phyloP scores from a whole-genome alignment of 2,113 vertebrate species.

The Patagioenas fasciata region DNA sequence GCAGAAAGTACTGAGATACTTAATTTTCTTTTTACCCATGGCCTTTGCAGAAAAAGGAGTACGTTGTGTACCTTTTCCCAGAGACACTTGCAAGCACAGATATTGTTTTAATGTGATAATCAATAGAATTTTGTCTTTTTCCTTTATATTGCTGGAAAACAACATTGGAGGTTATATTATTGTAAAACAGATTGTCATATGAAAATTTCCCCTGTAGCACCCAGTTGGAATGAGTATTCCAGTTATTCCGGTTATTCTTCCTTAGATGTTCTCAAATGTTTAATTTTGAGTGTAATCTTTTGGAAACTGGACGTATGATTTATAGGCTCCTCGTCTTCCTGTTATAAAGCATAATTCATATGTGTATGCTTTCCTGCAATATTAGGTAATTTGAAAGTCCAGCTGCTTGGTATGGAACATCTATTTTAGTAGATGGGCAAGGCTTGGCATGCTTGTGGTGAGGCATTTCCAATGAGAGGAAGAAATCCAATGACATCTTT shows the following conservation, averaged over 20 bases:
- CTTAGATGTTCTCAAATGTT: background rate
- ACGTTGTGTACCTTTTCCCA: slow-evolving; percentile 6
- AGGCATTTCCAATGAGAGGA: background rate
- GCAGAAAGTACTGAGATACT: background rate
- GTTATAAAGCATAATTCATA: background rate
- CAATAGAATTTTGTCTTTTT: slow-evolving; percentile 18
- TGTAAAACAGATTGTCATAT: slow-evolving; percentile 20
- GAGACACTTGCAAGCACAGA: slow-evolving; percentile 11
- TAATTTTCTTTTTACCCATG: background rate
- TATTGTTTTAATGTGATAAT: slow-evolving; percentile 16
- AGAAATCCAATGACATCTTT: background rate
- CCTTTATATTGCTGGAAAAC: slow-evolving; percentile 15
- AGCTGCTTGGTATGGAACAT: background rate
- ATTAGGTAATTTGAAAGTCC: background rate
- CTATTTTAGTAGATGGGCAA: background rate
- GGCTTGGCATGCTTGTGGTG: background rate
- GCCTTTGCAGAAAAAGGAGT: slow-evolving; percentile 5
- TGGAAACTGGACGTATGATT: background rate
- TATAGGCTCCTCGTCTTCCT: background rate
- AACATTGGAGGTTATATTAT: slow-evolving; percentile 22
- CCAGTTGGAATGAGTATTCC: background rate
- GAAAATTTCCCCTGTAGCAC: slow-evolving; percentile 10
- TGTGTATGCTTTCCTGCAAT: background rate
- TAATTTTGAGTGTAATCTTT: background rate
- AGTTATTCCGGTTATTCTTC: background rate